Evolutionary conservation across 2,113 vertebrate genomes (phyloP).

Genomic region (Pagrus major): DNA sequence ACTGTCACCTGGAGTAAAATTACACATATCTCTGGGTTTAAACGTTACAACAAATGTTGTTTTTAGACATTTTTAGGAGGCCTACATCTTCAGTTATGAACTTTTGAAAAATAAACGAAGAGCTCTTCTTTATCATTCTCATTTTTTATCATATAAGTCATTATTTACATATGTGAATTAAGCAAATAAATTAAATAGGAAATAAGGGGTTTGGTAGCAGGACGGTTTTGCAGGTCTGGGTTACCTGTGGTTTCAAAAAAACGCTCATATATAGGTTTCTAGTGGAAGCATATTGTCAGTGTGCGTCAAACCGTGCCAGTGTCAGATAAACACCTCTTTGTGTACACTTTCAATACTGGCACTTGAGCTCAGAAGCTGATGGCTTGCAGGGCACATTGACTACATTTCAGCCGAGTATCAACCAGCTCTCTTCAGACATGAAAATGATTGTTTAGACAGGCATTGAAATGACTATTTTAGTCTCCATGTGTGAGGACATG

Average conservation of each 20-base stretch:
- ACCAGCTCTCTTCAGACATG: conserved; percentile 41
- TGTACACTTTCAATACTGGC: conserved; percentile 15
- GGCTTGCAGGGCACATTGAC: conserved; percentile 9
- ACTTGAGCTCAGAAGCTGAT: conserved; percentile 15
- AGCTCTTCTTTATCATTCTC: background rate
- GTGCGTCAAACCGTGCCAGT: background rate
- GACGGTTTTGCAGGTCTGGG: conserved; percentile 1
- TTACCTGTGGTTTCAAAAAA: background rate
- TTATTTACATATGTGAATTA: background rate
- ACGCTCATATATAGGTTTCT: no score
- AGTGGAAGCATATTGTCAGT: background rate
- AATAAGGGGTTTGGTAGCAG: background rate
- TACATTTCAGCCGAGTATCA: conserved; percentile 43
- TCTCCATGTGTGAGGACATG: conserved; percentile 54
- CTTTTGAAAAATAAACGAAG: background rate
- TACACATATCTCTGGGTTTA: no score
- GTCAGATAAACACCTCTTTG: conserved; percentile 33
- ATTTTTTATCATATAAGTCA: background rate
- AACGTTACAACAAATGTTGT: no score
- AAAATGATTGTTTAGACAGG: conserved; percentile 45
- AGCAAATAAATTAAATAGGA: background rate
- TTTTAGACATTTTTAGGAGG: no score
- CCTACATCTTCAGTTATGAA: background rate
- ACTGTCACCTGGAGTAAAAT: no score
- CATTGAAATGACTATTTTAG: conserved; percentile 64